These are phyloP conservation scores for Pterobdella sp. DNA, from an alignment of 2,888 invertebrate species.

Conservation along the genomic window DNA sequence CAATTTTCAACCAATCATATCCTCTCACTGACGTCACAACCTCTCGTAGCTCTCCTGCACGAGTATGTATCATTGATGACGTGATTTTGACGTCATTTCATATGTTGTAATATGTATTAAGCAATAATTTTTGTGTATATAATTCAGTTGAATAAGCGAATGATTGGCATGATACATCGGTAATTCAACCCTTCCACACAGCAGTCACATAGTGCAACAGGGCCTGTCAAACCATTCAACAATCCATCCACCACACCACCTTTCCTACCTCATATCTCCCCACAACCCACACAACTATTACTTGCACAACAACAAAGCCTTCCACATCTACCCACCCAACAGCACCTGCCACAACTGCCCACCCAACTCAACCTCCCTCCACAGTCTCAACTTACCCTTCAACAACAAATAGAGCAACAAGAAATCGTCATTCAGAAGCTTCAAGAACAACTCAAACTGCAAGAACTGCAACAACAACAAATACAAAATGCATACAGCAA, in stretches of 20 bases:
- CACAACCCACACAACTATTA: slow-evolving; percentile 9
- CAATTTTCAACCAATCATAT: slow-evolving; percentile 7
- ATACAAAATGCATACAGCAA: slow-evolving; percentile 1
- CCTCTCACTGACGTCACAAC: not conserved
- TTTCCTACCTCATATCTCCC: not conserved
- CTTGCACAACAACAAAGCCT: not conserved
- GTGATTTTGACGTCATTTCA: too few species aligned
- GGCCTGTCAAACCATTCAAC: too few species aligned
- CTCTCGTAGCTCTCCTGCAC: not conserved
- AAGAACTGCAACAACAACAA: slow-evolving; percentile 47
- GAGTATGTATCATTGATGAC: not conserved
- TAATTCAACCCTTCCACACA: too few species aligned
- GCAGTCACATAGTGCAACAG: too few species aligned
- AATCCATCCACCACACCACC: not conserved
- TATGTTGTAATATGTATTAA: not conserved
- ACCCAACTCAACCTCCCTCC: slow-evolving; percentile 5
- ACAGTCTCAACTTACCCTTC: not conserved
- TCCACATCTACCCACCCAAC: slow-evolving; percentile 22
- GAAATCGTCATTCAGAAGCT: slow-evolving; percentile 42
- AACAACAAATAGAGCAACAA: slow-evolving; percentile 38
- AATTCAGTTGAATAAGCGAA: not conserved
- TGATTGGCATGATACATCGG: too few species aligned
- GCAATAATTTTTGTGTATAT: not conserved
- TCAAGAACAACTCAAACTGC: slow-evolving; percentile 53
- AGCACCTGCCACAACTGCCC: slow-evolving; percentile 38